Percentiles rank a stretch among this genome's conserved stretches.
phyloP scores from a whole-genome alignment of 2,888 invertebrate species.

The Clistopyga incitator region DNA sequence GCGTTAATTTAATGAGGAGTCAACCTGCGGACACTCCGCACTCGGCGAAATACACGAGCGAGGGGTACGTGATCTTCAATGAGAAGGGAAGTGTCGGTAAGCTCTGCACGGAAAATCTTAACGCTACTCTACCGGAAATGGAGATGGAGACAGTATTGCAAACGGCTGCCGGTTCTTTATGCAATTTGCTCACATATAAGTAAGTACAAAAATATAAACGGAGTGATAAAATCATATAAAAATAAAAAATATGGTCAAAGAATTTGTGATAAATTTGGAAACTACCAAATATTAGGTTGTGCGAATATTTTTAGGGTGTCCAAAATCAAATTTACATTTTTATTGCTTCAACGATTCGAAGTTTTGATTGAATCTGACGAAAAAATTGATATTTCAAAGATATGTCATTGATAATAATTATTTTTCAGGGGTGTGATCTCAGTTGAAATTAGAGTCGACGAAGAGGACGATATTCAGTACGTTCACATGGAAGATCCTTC shows the following conservation, averaged over 20 bases:
- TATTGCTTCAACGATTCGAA: background rate
- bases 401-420: slow-evolving; percentile 22
- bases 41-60: slow-evolving; percentile 89
- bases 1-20: slow-evolving; percentile 87
- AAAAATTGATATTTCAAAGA: too few relatives aligned
- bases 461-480: slow-evolving; percentile 88
- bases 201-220: slow-evolving; percentile 83
- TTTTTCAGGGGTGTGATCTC: slow-evolving; percentile 88
- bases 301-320: too few relatives aligned
- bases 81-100: slow-evolving; percentile 93
- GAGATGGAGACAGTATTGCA: slow-evolving; percentile 86
- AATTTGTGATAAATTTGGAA: background rate
- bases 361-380: background rate
- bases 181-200: slow-evolving; percentile 91
- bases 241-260: background rate
- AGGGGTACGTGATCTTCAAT: slow-evolving; percentile 94
- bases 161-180: slow-evolving; percentile 92
- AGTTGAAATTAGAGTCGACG: slow-evolving; percentile 88
- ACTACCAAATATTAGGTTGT: too few relatives aligned
- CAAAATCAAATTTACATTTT: too few relatives aligned
- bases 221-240: background rate
- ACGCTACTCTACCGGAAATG: slow-evolving; percentile 85
- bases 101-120: slow-evolving; percentile 92
- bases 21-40: slow-evolving; percentile 89
- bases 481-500: slow-evolving; percentile 93